phyloP scores from a whole-genome alignment of 2,113 vertebrate genomes.

The Apus apus region DNA sequence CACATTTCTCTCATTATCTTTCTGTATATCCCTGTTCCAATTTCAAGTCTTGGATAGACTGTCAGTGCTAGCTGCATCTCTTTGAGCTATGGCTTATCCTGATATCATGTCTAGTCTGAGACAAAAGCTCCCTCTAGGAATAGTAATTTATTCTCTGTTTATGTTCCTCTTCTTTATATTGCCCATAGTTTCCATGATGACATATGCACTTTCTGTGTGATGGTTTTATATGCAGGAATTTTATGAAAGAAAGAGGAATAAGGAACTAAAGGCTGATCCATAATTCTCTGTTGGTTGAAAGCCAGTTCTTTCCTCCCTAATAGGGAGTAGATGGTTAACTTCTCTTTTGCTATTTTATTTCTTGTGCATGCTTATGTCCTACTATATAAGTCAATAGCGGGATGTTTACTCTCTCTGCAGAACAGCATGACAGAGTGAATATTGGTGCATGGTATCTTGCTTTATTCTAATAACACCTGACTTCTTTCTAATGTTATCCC shows the following conservation, averaged over 20 bases:
- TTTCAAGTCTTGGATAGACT: not conserved
- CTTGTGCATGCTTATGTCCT: not conserved
- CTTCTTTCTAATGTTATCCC: not conserved
- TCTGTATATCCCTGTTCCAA: not conserved
- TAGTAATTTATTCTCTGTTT: not conserved
- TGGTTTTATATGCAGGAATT: not conserved
- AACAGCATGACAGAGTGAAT: not conserved
- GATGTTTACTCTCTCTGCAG: not conserved
- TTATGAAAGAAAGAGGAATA: not conserved
- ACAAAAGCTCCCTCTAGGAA: not conserved
- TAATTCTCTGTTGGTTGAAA: conserved; percentile 27
- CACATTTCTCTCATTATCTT: not conserved
- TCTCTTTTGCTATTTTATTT: not conserved
- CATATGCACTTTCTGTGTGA: not conserved
- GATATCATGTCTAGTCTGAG: not conserved
- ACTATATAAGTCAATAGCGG: not conserved
- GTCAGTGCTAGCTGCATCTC: not conserved
- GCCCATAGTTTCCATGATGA: not conserved
- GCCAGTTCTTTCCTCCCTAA: not conserved
- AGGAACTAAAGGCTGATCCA: not conserved
- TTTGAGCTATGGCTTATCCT: not conserved
- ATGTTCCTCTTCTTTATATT: not conserved
- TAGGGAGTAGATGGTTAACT: conserved; percentile 8
- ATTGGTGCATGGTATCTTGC: not conserved
- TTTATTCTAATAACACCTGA: not conserved